Conservation (phyloP, 2,888 invertebrate species). For the Zhuqinia jingwanae region DNA sequence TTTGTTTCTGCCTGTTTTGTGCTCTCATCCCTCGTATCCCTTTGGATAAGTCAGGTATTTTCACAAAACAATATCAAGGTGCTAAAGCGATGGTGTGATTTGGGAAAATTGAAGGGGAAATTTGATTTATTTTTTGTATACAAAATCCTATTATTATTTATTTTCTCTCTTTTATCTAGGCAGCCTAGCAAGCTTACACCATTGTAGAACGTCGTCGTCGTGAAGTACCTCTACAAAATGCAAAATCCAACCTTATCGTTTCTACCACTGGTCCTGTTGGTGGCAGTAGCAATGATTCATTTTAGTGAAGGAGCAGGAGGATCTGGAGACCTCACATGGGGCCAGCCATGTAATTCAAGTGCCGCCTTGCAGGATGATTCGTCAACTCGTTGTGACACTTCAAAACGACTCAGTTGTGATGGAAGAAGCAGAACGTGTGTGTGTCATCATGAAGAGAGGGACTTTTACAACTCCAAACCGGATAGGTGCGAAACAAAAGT, state of each 20-base stretch:
- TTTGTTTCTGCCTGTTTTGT: too few relatives aligned
- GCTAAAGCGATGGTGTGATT: too few relatives aligned
- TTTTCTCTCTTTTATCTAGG: too few relatives aligned
- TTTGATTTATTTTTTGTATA: too few relatives aligned
- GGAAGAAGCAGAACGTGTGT: constrained; percentile 47
- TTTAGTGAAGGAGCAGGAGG: constrained; percentile 33
- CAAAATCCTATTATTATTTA: too few relatives aligned
- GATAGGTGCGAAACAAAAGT: constrained; percentile 74
- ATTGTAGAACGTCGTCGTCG: too few relatives aligned
- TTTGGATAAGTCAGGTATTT: too few relatives aligned
- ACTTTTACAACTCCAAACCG: constrained; percentile 52
- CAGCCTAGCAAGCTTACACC: too few relatives aligned
- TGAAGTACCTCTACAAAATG: constrained; percentile 9
- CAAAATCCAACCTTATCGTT: neutral
- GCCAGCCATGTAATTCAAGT: constrained; percentile 63
- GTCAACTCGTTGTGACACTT: constrained; percentile 66
- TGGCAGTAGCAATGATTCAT: constrained; percentile 20
- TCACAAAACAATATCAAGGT: too few relatives aligned
- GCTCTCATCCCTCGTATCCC: too few relatives aligned
- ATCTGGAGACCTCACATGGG: constrained; percentile 54
- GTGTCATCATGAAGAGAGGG: constrained; percentile 74
- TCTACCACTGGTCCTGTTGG: neutral
- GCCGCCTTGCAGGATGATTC: constrained; percentile 60
- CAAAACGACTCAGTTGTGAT: constrained; percentile 71
- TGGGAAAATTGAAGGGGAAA: too few relatives aligned